Base-by-base conservation (phyloP, 2,888 invertebrate species). In the Drosophila histrio region DNA sequence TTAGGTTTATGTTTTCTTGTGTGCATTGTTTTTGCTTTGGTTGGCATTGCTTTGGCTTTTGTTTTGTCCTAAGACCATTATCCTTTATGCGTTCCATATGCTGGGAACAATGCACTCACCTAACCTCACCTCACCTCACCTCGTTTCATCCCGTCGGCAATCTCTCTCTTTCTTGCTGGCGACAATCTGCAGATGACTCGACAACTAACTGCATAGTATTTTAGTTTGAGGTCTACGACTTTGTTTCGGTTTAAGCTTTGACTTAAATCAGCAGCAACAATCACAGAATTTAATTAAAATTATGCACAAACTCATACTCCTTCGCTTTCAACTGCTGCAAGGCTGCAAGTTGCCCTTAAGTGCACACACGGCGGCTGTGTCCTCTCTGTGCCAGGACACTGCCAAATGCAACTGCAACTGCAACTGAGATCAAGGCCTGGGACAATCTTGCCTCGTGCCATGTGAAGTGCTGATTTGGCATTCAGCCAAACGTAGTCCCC, bases 391-490 rank as follows among this genome's bases (percentile, higher is more conserved):
- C 17, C 47, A 17, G 39, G 58, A 47, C 69, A 69, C 57, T 64
- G 70, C 57, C 57, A 49, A 38, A 28, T 46, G 57, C 11, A 44
- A 46, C 32, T 30, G 39, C 17, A 26, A 26, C 8, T 34, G 34
- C 8, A 11, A 15, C 36, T 15, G 56, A 30, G 39, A 17, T 41
- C 61, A 59, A 67, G 62, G 63, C 39, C 77, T 61, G 50, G 13
- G 47, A 8, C 19, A 9, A 22, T 19, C 21, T 47, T 13, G 41
- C 46, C 59, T 50, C 44, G 66, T 9, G 64, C 77, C 80, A 80
- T 72, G 84, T 77, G 81, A 77, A 87, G 81, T 79, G 74, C 58
- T 71, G 77, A 66, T 77, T 84, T 84, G 83, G 83, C 83, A 72
- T 64, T 13, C 62, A 54, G 84, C 83, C 82, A 81, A 61, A 17